Base-by-base conservation (phyloP, 2,888 invertebrate species). In the Drosophila algonquin region DNA sequence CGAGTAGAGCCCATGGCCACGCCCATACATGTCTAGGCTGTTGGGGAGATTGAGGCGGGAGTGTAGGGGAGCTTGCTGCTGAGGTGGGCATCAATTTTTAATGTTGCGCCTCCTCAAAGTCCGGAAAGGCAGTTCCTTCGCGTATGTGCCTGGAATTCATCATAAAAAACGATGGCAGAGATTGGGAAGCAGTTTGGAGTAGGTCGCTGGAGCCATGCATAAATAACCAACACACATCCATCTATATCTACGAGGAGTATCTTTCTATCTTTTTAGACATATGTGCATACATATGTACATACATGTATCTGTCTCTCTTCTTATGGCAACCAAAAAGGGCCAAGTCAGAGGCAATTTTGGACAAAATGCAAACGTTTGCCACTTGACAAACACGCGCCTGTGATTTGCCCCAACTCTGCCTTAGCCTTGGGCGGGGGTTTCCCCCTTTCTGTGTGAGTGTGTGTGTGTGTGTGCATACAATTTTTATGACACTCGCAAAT, bases 401-500 rank as follows among this genome's bases (percentile, higher is more conserved):
- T 73, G 82, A 80, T 87, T 89, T 80, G 68, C 51, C 51, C 82
- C 40, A 40, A 27, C 60, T 56, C 14, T n/a, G 27, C 7, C 35
- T 14, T 16, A 51, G 18, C 40, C 14, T 40, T 44, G 16, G 51
- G 45, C 47, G 32, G 50, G 30, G 52, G 40, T 21, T 61, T 55
- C 30, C 40, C 35, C 57, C 59, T 12, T 8, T 5, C 47, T 35
- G 27, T 46, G 50, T 59, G 14, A 40, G 16, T 46, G 32, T 52
- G n/a, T 52, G 14, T 52, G 30, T 52, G 54, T 48, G 53, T 75
- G 61, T 79, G 73, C 82, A 89, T 86, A 88, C 87, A 89, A 83
- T 88, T 86, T 86, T 86, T 86, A 86, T 86, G 86, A 86, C 90
- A 86, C 85, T 89, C 79, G 79, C 90, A 89, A 89, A 89, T 89